These are phyloP conservation scores for Anniella stebbinsi DNA, from an alignment of 2,797 vertebrate genomes.

Conservation along the genomic window DNA sequence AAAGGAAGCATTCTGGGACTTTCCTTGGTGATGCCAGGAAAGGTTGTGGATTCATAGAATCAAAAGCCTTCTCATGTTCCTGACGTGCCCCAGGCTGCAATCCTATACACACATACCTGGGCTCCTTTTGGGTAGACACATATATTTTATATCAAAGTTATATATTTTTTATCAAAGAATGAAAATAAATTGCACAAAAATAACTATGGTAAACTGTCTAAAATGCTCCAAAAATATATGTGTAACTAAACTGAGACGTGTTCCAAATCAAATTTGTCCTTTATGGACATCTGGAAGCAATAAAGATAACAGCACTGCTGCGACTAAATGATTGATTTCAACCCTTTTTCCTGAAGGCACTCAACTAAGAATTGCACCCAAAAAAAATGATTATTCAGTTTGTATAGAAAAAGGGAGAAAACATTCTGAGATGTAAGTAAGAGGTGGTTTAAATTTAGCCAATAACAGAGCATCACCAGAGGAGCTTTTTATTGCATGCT, in stretches of 20 bases:
- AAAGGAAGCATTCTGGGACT: neutral
- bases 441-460: neutral
- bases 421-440: neutral
- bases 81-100: neutral
- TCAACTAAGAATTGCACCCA: neutral
- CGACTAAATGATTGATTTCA: neutral
- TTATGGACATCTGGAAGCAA: neutral
- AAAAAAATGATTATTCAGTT: neutral
- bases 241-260: neutral
- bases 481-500: too few relatives aligned
- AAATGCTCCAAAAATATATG: neutral
- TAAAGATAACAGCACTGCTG: neutral
- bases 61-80: neutral
- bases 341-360: neutral
- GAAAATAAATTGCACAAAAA: neutral
- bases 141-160: neutral
- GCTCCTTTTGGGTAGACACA: neutral
- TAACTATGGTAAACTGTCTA: neutral
- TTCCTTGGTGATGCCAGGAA: neutral
- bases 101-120: neutral
- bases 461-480: neutral
- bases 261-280: neutral
- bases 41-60: neutral
- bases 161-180: neutral
- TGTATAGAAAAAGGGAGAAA: neutral